Conservation (phyloP, 2,888 invertebrate genomes). For the Synergus laeviventris region DNA sequence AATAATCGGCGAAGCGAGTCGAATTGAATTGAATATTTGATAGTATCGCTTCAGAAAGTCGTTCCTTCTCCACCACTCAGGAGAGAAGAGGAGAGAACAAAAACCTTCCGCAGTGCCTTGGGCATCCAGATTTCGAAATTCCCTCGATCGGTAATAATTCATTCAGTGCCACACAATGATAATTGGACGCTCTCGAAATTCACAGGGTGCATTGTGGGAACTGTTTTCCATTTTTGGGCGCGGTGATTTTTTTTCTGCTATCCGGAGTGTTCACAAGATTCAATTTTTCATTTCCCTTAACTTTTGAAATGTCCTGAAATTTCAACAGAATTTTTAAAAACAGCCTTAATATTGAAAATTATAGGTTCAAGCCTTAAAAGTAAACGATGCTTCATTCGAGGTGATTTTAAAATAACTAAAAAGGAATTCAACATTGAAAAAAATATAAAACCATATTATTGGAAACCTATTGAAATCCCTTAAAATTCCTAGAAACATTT, state of each 20-base stretch:
- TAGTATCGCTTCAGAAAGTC: background rate
- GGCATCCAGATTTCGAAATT: conserved; percentile 11
- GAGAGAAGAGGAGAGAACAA: background rate
- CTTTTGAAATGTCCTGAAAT: too few species aligned
- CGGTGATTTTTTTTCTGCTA: background rate
- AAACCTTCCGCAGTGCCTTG: background rate
- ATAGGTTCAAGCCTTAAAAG: too few species aligned
- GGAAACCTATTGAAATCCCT: too few species aligned
- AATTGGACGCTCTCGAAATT: background rate
- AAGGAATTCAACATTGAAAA: too few species aligned
- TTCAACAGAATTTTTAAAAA: too few species aligned
- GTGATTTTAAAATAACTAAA: too few species aligned
- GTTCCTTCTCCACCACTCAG: background rate
- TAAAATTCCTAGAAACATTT: too few species aligned
- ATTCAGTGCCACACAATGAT: background rate
- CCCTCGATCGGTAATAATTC: background rate
- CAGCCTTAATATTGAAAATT: too few species aligned
- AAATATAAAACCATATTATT: too few species aligned
- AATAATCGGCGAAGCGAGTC: conserved; percentile 33
- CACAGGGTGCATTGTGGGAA: background rate
- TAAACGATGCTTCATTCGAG: too few species aligned
- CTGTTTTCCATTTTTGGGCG: background rate
- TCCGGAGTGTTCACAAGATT: too few species aligned
- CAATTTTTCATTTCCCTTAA: too few species aligned
- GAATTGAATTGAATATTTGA: conserved; percentile 38